Evolutionary conservation across 2,888 invertebrate genomes (phyloP).

Genomic region (Cheilosia soror): DNA sequence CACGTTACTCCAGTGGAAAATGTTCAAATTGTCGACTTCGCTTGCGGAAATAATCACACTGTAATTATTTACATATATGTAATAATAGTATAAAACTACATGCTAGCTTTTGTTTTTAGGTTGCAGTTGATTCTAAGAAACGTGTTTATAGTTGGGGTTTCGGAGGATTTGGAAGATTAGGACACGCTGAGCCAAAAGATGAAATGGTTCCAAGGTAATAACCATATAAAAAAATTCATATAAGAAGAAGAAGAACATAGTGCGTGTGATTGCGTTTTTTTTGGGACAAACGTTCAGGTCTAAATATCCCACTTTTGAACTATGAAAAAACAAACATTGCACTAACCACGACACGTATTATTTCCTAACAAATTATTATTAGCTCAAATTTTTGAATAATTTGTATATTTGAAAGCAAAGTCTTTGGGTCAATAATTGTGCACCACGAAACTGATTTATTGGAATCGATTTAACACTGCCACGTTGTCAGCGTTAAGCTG

Average conservation of each 20-base stretch:
- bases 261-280: no score
- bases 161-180: constrained; percentile 96
- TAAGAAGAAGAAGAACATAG: not conserved
- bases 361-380: no score
- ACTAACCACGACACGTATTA: no score
- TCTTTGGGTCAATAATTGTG: no score
- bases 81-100: not conserved
- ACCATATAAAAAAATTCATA: not conserved
- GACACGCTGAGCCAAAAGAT: constrained; percentile 96
- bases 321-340: no score
- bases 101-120: constrained; percentile 83
- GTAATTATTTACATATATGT: constrained; percentile 84
- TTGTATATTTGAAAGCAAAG: no score
- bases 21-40: constrained; percentile 94
- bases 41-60: constrained; percentile 96
- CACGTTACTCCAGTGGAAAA: constrained; percentile 92
- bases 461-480: no score
- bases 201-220: constrained; percentile 89
- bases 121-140: constrained; percentile 94
- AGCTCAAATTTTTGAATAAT: no score
- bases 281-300: no score
- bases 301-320: no score
- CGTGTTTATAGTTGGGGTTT: constrained; percentile 98
- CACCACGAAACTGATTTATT: no score
- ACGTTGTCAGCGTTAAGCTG: no score